Conservation (phyloP, 2,113 vertebrate genomes). For the Carollia perspicillata region DNA sequence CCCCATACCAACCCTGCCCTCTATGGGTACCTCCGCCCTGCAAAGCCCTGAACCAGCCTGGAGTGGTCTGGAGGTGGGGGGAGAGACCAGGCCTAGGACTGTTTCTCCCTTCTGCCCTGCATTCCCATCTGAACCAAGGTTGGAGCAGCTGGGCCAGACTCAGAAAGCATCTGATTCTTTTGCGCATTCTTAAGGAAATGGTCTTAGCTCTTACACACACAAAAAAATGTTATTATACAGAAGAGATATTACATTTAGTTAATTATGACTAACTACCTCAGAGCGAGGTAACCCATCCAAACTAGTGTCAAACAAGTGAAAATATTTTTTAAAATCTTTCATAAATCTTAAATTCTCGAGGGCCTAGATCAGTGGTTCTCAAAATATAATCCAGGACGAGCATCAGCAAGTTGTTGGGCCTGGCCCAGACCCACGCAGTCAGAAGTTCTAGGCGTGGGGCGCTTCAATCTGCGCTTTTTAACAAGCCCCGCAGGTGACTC, state of each 20-base stretch:
- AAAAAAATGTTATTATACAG: not conserved
- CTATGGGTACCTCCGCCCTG: not conserved
- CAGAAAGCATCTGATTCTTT: not conserved
- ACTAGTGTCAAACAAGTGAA: constrained; percentile 8
- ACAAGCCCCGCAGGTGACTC: not conserved
- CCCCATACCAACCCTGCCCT: not conserved
- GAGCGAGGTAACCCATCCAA: not conserved
- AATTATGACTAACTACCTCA: not conserved
- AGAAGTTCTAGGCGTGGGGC: not conserved
- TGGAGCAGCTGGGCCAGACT: not conserved
- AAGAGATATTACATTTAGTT: not conserved
- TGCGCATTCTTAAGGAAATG: not conserved
- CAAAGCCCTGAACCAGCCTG: not conserved
- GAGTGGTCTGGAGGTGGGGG: not conserved
- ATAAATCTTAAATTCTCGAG: not conserved
- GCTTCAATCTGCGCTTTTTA: not conserved
- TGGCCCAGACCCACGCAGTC: not conserved
- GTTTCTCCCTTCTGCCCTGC: not conserved
- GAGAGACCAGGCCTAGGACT: not conserved
- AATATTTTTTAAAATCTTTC: not conserved
- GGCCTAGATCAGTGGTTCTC: not conserved
- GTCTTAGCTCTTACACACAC: not conserved
- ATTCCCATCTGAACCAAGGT: not conserved
- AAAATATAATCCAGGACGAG: not conserved
- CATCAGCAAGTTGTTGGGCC: not conserved